Conservation (phyloP, 2,888 invertebrate genomes). For the Dorcus hopei region DNA sequence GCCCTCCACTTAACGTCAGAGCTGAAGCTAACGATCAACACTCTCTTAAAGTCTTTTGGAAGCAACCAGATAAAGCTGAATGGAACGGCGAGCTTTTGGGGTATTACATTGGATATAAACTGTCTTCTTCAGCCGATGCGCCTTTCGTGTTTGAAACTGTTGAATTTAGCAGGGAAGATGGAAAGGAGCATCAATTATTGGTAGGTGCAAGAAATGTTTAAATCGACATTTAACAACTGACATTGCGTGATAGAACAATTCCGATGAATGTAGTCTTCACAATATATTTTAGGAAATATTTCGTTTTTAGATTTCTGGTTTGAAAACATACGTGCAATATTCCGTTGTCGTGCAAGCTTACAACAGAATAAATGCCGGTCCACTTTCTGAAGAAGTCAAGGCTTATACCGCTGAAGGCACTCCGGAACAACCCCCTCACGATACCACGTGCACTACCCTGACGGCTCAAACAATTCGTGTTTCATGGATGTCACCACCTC, state of each 20-base stretch:
- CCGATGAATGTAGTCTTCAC: no score
- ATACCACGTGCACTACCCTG: constrained; percentile 86
- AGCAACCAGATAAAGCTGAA: constrained; percentile 82
- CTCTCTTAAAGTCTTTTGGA: constrained; percentile 84
- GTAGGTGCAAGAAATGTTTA: constrained; percentile 22
- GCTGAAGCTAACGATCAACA: constrained; percentile 87
- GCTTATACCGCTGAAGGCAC: constrained; percentile 94
- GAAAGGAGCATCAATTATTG: constrained; percentile 81
- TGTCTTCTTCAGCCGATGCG: constrained; percentile 80
- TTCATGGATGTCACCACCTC: constrained; percentile 91
- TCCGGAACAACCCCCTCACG: constrained; percentile 88
- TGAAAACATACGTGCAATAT: constrained; percentile 89
- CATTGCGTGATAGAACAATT: no score
- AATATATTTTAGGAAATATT: no score
- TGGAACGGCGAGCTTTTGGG: constrained; percentile 92
- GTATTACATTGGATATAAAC: constrained; percentile 87
- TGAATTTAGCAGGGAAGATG: constrained; percentile 86
- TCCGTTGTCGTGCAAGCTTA: constrained; percentile 94
- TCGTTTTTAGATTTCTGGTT: constrained; percentile 32
- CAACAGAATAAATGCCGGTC: constrained; percentile 91
- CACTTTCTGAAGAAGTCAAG: constrained; percentile 82
- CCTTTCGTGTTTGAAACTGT: constrained; percentile 89
- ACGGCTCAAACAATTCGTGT: constrained; percentile 93
- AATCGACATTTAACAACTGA: neutral
- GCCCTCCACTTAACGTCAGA: constrained; percentile 78